Evolutionary conservation across 2,888 invertebrate genomes (phyloP), one percentile per base, ranked within the genome.

Genomic region (Pasiphila rectangulata): DNA sequence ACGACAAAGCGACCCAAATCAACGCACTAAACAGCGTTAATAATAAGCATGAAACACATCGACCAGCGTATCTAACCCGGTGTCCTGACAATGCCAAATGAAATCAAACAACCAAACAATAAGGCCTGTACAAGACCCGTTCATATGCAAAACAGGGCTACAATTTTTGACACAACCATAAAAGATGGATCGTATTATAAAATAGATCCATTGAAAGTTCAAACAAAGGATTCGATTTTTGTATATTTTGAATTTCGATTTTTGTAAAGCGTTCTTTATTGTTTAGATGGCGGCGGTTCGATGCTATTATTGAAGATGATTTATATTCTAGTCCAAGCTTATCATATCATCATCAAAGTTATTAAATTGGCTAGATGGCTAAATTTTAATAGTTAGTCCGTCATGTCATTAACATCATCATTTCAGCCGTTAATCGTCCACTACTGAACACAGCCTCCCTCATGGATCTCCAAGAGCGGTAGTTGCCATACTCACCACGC

Each of bases 121-220:
- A 72, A 74, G 71, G 49, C 30, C 64, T 56, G 48, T 82, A 82
- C 79, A 82, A 23, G 19, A 41, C 41, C 69, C 56, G 48, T 87
- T 87, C 81, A 83, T 85, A 87, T 87, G 86, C 83, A 86, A 87
- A 87, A 68, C 59, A 69, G 77, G 67, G 69, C 75, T 74, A 54
- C 59, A 62, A 64, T 63, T 69, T 72, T 65, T 84, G 86, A 84
- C 84, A 76, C 72, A 77, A 72, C 77, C 76, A 84, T 79, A 83
- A 83, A 79, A 82, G 85, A 83, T 80, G 74, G 79, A 79, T 83
- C 79, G 68, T 61, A 67, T 75, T 73, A 68, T 67, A 69, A 73
- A 80, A 56, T 58, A 54, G 55, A 58, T 51, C 47, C 37, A 58
- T 59, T 52, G 56, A 56, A 52, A 42, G 54, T 48, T 43, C 47